Percentiles rank a stretch among this genome's conserved stretches.
Conservation (phyloP, 2,797 vertebrate species). For the Karalla daura region DNA sequence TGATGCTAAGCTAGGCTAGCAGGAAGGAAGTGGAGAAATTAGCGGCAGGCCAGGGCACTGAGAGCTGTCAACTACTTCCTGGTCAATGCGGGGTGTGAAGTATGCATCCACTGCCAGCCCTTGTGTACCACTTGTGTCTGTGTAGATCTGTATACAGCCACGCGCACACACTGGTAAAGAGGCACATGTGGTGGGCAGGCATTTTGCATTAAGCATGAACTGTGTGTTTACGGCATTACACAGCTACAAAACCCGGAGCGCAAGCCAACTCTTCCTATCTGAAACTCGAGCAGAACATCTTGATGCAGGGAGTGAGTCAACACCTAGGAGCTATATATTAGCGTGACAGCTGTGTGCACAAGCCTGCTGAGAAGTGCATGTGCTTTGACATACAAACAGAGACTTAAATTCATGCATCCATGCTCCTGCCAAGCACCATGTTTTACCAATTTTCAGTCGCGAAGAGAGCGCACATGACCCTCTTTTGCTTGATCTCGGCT, state of each 20-base stretch:
- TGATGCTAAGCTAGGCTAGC: constrained; percentile 83
- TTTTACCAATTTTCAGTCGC: constrained; percentile 25
- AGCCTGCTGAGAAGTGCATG: constrained; percentile 28
- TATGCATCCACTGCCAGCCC: constrained; percentile 65
- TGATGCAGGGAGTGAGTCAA: constrained; percentile 40
- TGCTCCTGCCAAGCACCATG: not conserved
- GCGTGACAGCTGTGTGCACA: constrained; percentile 40
- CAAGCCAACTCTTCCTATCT: not conserved
- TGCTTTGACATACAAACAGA: constrained; percentile 4
- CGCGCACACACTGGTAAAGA: not conserved
- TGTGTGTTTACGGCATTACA: constrained; percentile 13
- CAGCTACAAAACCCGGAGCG: constrained; percentile 12
- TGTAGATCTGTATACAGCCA: constrained; percentile 21
- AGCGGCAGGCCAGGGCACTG: constrained; percentile 74
- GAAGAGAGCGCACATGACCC: constrained; percentile 30
- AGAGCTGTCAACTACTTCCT: constrained; percentile 87
- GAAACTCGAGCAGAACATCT: constrained; percentile 30
- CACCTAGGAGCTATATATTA: not conserved
- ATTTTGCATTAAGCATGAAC: constrained; percentile 3
- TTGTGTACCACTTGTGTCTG: constrained; percentile 24
- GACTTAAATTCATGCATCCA: not conserved
- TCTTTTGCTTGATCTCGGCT: constrained; percentile 38
- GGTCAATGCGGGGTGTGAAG: constrained; percentile 82
- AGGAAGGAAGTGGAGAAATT: constrained; percentile 84
- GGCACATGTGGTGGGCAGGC: not conserved